Evolutionary conservation across 2,888 invertebrate genomes (phyloP).

Genomic region (Spisula subtruncata): DNA sequence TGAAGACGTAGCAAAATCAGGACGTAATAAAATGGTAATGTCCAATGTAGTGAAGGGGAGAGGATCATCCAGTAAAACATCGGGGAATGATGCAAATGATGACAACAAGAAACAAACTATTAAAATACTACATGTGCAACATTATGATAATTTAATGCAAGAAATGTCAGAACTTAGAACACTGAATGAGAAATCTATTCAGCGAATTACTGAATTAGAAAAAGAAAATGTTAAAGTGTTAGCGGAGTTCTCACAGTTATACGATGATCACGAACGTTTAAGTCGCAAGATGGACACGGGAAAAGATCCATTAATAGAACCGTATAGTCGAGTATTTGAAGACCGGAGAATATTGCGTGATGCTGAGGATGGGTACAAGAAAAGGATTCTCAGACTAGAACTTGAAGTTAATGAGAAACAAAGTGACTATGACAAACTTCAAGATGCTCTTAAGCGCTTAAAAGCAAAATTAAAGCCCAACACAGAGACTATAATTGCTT

Average conservation of each 20-base stretch:
- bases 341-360: slow-evolving; percentile 63
- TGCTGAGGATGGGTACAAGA: slow-evolving; percentile 64
- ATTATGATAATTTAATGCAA: slow-evolving; percentile 45
- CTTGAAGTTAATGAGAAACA: slow-evolving; percentile 54
- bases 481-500: neutral
- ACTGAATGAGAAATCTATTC: slow-evolving; percentile 38
- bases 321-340: slow-evolving; percentile 60
- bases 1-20: neutral
- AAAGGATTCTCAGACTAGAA: slow-evolving; percentile 57
- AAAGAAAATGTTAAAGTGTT: slow-evolving; percentile 45
- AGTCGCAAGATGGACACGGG: slow-evolving; percentile 56
- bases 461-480: slow-evolving; percentile 38
- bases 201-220: slow-evolving; percentile 57
- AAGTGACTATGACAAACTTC: slow-evolving; percentile 36
- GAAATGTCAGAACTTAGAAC: slow-evolving; percentile 47
- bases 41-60: neutral
- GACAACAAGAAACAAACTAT: slow-evolving; percentile 19
- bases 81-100: neutral
- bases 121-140: slow-evolving; percentile 17
- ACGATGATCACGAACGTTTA: slow-evolving; percentile 60
- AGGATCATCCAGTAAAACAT: neutral
- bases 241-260: slow-evolving; percentile 45
- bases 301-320: slow-evolving; percentile 57
- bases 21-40: neutral
- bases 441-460: slow-evolving; percentile 37